Conservation (phyloP, 2,113 vertebrate genomes). For the Salminus brasiliensis region DNA sequence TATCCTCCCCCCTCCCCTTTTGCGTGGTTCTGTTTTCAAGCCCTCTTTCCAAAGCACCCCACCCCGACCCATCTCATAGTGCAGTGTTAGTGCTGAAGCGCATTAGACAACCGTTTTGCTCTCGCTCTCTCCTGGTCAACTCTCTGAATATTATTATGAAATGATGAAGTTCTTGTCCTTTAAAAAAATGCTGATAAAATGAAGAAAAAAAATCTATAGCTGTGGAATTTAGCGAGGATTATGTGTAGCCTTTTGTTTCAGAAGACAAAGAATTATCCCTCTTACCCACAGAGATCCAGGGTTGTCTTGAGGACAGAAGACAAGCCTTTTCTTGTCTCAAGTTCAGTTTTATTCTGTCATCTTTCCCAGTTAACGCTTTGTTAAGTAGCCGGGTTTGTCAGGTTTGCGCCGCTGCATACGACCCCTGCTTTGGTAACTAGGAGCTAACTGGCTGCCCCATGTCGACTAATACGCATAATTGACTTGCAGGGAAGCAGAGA, state of each 20-base stretch:
- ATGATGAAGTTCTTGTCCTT: conserved; percentile 21
- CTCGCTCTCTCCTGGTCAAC: conserved; percentile 24
- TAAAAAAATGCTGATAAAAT: conserved; percentile 26
- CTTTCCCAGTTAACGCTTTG: not conserved
- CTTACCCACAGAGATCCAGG: not conserved
- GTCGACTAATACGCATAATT: not conserved
- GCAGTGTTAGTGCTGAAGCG: conserved; percentile 27
- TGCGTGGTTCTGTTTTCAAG: conserved; percentile 15
- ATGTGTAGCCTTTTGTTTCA: conserved; percentile 26
- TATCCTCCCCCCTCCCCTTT: conserved; percentile 6
- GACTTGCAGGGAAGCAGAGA: not conserved
- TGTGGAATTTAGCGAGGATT: conserved; percentile 26
- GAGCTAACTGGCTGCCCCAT: not conserved
- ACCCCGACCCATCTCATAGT: conserved; percentile 18
- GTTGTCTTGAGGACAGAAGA: conserved; percentile 15
- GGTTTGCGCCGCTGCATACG: not conserved
- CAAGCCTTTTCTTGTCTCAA: not conserved
- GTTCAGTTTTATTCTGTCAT: not conserved
- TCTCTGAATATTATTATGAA: conserved; percentile 37
- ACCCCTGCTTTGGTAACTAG: not conserved
- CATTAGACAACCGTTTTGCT: conserved; percentile 5
- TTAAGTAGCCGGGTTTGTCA: conserved; percentile 9
- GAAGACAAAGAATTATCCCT: not conserved
- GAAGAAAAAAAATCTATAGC: not conserved
- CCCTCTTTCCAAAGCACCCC: not conserved